phyloP scores from a whole-genome alignment of 1,140 invertebrate genomes.

The Drosophila tropicalis region DNA sequence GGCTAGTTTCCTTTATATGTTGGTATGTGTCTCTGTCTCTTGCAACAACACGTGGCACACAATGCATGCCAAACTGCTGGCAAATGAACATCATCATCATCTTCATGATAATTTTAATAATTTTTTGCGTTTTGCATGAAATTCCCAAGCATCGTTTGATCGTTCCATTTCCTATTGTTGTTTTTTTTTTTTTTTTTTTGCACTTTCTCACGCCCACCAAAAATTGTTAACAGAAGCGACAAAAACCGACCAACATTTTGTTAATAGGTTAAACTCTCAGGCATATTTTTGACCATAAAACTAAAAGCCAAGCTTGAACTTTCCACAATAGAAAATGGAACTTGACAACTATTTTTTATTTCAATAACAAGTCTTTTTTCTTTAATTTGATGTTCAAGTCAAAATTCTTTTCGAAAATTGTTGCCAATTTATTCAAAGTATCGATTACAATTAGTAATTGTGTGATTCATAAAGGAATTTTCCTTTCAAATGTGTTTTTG shows the following conservation, averaged over 20 bases:
- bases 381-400: too few relatives aligned
- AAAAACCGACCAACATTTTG: slow-evolving; percentile 30
- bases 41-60: slow-evolving; percentile 60
- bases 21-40: not conserved
- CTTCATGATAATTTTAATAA: not conserved
- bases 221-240: slow-evolving; percentile 10
- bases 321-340: slow-evolving; percentile 3
- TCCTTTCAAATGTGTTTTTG: too few relatives aligned
- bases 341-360: too few relatives aligned
- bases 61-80: slow-evolving; percentile 36
- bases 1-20: slow-evolving; percentile 58
- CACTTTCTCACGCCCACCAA: slow-evolving; percentile 55
- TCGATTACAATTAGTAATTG: too few relatives aligned
- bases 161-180: slow-evolving; percentile 29
- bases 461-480: too few relatives aligned
- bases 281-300: slow-evolving; percentile 31
- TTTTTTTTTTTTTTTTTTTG: slow-evolving; percentile 27
- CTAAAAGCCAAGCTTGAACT: slow-evolving; percentile 23
- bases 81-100: slow-evolving; percentile 17
- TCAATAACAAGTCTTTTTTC: too few relatives aligned
- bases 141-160: slow-evolving; percentile 47
- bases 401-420: too few relatives aligned
- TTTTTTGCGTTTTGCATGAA: not conserved
- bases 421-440: too few relatives aligned
- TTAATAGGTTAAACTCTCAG: slow-evolving; percentile 51